Base-by-base conservation (phyloP, 2,113 vertebrate genomes). In the Rhinogobius similis region DNA sequence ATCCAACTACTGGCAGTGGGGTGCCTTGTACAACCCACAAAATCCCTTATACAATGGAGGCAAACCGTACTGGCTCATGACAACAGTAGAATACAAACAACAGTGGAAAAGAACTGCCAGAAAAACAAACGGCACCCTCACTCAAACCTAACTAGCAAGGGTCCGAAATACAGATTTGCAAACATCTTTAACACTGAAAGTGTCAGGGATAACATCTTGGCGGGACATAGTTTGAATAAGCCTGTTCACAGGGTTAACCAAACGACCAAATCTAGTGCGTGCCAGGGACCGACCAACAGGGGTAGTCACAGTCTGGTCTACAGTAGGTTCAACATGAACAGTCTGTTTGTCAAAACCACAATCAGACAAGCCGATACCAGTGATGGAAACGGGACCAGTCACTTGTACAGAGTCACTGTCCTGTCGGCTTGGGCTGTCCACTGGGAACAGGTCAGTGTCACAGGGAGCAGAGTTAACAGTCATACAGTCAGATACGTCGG, bases 1-100 rank as follows among this genome's bases (percentile, higher is more conserved):
- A 24, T 2, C 52, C 52, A 53, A 4, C 52, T 24, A 53, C 52
- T 26, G 53, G 24, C 24, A 14, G 53, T 16, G 7, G 53, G 53
- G 24, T 56, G 12, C 53, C 53, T 56, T 56, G 21, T 56, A 56
- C 53, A 56, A 10, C 53, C 53, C 53, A 56, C 53, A 26, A 53
- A 53, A 23, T 1, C 50, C 50, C 9, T 3, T n/a, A 48, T 4
- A 20, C 18, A 48, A 20, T 20, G 18, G 3, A 48, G 18, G 11
- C n/a, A n/a, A n/a, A n/a, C n/a, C n/a, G n/a, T n/a, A n/a, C n/a
- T n/a, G n/a, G n/a, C n/a, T n/a, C n/a, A n/a, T n/a, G n/a, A n/a
- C n/a, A n/a, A n/a, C n/a, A n/a, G n/a, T n/a, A n/a, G n/a, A n/a
- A n/a, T n/a, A n/a, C n/a, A n/a, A n/a, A n/a, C n/a, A n/a, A n/a